Evolutionary conservation across 1,140 invertebrate species (phyloP).

Genomic region (Agraylea sexmaculata): DNA sequence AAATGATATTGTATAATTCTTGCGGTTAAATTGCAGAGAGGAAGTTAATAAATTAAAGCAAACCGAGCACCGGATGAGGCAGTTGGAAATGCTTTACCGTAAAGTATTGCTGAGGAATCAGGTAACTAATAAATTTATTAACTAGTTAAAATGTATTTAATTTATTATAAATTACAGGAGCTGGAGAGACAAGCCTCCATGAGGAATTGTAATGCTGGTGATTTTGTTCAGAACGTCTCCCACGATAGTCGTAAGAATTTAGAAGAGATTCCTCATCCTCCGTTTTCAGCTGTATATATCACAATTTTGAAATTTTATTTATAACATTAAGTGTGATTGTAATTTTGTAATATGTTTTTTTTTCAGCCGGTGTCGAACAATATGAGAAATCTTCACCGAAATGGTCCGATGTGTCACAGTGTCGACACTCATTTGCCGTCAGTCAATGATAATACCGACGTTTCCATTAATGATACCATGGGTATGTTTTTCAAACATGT

Average conservation of each 20-base stretch:
- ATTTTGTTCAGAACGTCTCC: slow-evolving; percentile 42
- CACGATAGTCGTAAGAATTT: no score
- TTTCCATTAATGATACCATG: slow-evolving; percentile 10
- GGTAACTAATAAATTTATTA: slow-evolving; percentile 37
- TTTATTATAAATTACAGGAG: slow-evolving; percentile 41
- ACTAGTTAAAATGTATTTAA: slow-evolving; percentile 6
- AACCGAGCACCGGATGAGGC: slow-evolving; percentile 62
- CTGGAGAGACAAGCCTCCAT: slow-evolving; percentile 58
- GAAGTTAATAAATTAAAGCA: slow-evolving; percentile 73
- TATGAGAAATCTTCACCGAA: slow-evolving; percentile 7
- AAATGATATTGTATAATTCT: slow-evolving; percentile 8
- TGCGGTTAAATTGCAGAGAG: slow-evolving; percentile 37
- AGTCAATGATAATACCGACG: slow-evolving; percentile 3
- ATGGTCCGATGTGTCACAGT: slow-evolving; percentile 6
- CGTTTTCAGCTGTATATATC: slow-evolving; percentile 17
- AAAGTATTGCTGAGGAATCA: slow-evolving; percentile 70
- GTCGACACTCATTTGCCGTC: slow-evolving; percentile 8
- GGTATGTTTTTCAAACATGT: slow-evolving; percentile 7
- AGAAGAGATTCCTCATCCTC: slow-evolving; percentile 18
- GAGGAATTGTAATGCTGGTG: slow-evolving; percentile 51
- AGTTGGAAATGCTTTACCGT: slow-evolving; percentile 74
- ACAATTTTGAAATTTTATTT: neutral
- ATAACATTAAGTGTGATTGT: neutral
- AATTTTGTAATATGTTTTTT: neutral
- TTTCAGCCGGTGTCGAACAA: slow-evolving; percentile 16